Evolutionary conservation across 2,113 vertebrate genomes (phyloP).

Genomic region (Dicentrarchus labrax): DNA sequence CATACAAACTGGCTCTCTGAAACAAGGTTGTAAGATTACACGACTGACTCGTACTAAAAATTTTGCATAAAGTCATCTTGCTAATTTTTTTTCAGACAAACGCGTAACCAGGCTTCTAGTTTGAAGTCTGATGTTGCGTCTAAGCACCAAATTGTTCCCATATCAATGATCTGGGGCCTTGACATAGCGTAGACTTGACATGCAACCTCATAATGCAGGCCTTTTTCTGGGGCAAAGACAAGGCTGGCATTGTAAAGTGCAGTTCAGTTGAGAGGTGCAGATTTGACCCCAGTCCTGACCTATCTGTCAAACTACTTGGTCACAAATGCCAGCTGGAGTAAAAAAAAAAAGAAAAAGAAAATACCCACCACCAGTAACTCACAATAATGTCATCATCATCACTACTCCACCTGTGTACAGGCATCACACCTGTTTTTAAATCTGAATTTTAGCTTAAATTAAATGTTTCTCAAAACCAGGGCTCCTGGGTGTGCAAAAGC

Average conservation of each 20-base stretch:
- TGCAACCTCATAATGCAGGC: conserved; percentile 32
- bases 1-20: not conserved
- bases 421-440: not conserved
- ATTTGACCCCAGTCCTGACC: conserved; percentile 48
- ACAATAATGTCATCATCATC: not conserved
- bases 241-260: conserved; percentile 43
- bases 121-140: conserved; percentile 5
- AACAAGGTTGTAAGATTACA: not conserved
- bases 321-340: not conserved
- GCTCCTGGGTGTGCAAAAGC: too few species aligned
- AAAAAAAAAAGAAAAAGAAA: not conserved
- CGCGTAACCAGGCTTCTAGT: conserved; percentile 1
- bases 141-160: conserved; percentile 26
- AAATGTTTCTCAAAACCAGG: not conserved
- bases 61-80: not conserved
- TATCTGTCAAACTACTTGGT: conserved; percentile 24
- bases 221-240: conserved; percentile 31
- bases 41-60: not conserved
- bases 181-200: conserved; percentile 22
- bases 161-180: conserved; percentile 29
- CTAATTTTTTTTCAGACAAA: not conserved
- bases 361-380: not conserved
- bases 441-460: conserved; percentile 1
- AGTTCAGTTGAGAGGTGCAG: conserved; percentile 17
- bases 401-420: not conserved